These are phyloP conservation scores for Callaeas wilsoni DNA, from an alignment of 2,113 vertebrate genomes.

Conservation along the genomic window DNA sequence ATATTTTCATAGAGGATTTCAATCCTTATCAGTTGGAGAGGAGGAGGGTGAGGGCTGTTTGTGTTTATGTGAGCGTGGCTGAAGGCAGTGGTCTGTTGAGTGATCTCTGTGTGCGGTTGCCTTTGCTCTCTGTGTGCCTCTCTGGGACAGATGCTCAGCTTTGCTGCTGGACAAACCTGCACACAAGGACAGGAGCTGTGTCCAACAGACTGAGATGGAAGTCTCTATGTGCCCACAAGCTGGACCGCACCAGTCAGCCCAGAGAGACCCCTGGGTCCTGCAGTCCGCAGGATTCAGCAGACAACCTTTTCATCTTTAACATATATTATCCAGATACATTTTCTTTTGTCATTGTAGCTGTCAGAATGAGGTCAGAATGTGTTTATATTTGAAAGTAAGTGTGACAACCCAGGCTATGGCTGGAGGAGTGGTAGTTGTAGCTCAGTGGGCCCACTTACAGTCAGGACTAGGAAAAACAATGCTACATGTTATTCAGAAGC, in stretches of 20 bases:
- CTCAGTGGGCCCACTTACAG: neutral
- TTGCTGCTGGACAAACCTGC: neutral
- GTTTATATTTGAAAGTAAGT: neutral
- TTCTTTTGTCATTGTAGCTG: neutral
- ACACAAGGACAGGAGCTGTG: neutral
- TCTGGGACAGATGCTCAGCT: neutral
- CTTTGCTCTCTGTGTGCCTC: neutral
- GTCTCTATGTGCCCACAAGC: accelerated
- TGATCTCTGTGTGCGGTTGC: neutral
- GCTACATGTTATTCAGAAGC: neutral
- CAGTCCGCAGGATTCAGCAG: neutral
- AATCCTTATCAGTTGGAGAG: neutral
- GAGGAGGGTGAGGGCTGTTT: neutral
- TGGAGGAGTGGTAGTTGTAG: neutral
- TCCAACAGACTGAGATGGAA: neutral
- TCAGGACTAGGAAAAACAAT: neutral
- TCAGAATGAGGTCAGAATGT: neutral
- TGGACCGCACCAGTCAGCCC: neutral
- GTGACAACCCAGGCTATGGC: neutral
- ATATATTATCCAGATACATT: neutral
- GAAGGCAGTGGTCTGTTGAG: neutral
- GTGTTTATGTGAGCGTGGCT: neutral
- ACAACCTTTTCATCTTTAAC: neutral
- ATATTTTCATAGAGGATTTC: neutral
- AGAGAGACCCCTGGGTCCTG: neutral